Conservation (phyloP, 1,140 invertebrate genomes). For the Drosophila repleta region DNA sequence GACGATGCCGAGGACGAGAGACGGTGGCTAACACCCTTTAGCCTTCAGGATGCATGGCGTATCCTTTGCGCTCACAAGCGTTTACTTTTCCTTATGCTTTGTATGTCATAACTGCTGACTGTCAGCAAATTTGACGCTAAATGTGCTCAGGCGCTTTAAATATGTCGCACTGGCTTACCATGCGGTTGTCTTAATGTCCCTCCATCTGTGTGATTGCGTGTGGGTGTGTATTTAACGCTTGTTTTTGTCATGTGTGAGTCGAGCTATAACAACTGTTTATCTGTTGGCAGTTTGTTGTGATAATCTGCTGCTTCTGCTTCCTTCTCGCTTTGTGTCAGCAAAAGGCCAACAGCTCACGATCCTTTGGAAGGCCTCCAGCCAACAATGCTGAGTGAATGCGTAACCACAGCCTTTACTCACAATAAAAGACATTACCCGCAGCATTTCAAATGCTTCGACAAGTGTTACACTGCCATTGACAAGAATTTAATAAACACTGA, state of each 20-base stretch:
- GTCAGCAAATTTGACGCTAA: conserved; percentile 74
- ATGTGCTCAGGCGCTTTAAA: conserved; percentile 64
- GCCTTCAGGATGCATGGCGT: conserved; percentile 49
- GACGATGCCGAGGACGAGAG: conserved; percentile 2
- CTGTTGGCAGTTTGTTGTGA: conserved; percentile 37
- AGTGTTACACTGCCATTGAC: conserved; percentile 2
- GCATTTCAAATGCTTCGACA: conserved; percentile 11
- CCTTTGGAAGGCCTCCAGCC: conserved; percentile 1
- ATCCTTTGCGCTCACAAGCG: conserved; percentile 48
- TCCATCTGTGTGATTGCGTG: conserved; percentile 25
- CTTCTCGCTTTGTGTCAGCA: conserved; percentile 9
- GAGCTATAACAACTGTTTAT: conserved; percentile 49
- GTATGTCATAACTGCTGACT: conserved; percentile 70
- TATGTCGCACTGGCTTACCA: conserved; percentile 58
- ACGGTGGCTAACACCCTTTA: conserved; percentile 11
- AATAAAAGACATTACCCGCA: conserved; percentile 15
- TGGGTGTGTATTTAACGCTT: conserved; percentile 34
- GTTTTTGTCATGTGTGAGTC: conserved; percentile 42
- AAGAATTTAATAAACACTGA: conserved; percentile 5
- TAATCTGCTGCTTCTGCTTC: conserved; percentile 56
- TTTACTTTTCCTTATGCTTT: conserved; percentile 64
- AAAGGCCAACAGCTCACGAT: conserved; percentile 16
- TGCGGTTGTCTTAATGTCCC: conserved; percentile 22
- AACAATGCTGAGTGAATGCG: conserved; percentile 5
- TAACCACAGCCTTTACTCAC: conserved; percentile 7